Conservation (phyloP, 2,888 invertebrate genomes). For the Pycnomerus fuliginosus region DNA sequence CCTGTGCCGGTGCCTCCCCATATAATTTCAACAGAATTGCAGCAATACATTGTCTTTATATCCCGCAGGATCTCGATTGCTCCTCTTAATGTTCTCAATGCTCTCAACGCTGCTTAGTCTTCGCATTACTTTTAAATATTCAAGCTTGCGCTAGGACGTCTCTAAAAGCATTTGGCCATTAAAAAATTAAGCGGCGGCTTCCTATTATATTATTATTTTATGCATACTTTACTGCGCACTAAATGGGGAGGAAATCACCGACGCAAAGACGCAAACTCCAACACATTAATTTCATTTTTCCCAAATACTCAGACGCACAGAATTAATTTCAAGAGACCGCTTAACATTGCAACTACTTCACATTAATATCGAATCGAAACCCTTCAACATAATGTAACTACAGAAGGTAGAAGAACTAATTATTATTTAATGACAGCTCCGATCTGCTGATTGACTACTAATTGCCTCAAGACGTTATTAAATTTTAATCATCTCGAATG, state of each 20-base stretch:
- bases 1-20: conserved; percentile 33
- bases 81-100: conserved; percentile 41
- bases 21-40: conserved; percentile 40
- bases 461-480: conserved; percentile 42
- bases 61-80: conserved; percentile 41
- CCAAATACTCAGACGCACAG: no score
- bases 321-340: no score
- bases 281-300: conserved; percentile 11
- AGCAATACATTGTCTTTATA: conserved; percentile 47
- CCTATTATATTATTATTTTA: conserved; percentile 55
- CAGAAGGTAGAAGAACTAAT: conserved; percentile 51
- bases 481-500: conserved; percentile 51
- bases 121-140: conserved; percentile 54
- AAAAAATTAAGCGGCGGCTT: conserved; percentile 57
- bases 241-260: conserved; percentile 50
- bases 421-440: conserved; percentile 52
- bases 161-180: conserved; percentile 68
- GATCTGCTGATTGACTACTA: conserved; percentile 52
- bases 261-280: conserved; percentile 8
- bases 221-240: conserved; percentile 50
- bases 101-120: conserved; percentile 39
- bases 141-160: conserved; percentile 52
- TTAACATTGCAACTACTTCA: no score
- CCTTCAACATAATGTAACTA: conserved; percentile 46
- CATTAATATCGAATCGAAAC: conserved; percentile 51